A percentile compares a stretch with the other conserved stretches of the same genome.
These are phyloP conservation scores for Drosophila robusta DNA, from an alignment of 2,888 invertebrate genomes.

Conservation along the genomic window DNA sequence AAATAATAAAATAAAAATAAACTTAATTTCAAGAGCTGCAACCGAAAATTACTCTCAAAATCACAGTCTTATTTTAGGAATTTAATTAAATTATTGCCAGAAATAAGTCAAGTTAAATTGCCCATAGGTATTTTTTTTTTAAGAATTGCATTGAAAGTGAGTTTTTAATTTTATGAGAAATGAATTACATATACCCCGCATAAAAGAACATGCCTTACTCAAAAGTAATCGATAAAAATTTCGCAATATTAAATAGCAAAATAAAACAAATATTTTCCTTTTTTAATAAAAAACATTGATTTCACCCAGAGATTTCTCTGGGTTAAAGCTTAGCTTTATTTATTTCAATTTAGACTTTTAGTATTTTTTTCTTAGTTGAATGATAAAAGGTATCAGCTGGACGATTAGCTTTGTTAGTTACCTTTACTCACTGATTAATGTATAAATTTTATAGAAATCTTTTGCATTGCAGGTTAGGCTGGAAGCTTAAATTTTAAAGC, in stretches of 20 bases:
- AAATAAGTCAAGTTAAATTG: background rate
- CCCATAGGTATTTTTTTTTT: background rate
- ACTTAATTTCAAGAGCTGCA: background rate
- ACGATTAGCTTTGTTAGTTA: background rate
- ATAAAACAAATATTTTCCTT: background rate
- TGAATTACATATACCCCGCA: background rate
- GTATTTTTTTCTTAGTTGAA: background rate
- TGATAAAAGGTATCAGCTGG: background rate
- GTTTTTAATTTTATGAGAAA: background rate
- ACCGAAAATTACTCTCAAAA: background rate
- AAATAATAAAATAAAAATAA: background rate
- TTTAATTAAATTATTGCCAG: background rate
- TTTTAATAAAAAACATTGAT: no score
- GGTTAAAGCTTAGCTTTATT: background rate
- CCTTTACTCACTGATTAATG: background rate
- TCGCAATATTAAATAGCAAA: no score
- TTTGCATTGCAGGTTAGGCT: constrained; percentile 4
- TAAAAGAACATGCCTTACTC: background rate
- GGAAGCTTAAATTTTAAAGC: constrained; percentile 55
- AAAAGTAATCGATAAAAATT: background rate
- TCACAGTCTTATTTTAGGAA: background rate
- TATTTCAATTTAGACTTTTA: background rate
- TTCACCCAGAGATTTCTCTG: no score
- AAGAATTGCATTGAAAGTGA: background rate
- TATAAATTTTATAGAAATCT: constrained; percentile 14